A percentile compares a stretch with the other conserved stretches of the same genome.
Evolutionary conservation across 1,140 invertebrate species (phyloP).

Genomic region (Brachystomella parvula): DNA sequence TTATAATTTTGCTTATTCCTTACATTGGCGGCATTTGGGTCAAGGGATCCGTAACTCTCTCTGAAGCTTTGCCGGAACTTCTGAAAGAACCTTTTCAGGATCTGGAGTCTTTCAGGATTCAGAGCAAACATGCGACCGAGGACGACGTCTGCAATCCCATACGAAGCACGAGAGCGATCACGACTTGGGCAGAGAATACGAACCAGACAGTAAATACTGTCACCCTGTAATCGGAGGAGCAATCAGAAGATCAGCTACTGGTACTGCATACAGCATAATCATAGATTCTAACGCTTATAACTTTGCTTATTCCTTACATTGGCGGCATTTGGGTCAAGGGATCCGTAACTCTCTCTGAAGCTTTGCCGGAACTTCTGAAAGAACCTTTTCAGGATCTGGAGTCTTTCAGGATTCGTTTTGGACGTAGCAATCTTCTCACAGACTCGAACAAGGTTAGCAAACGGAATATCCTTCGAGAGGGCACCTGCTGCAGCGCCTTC

Average conservation of each 20-base stretch:
- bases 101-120: conserved; percentile 45
- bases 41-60: conserved; percentile 39
- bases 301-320: conserved; percentile 36
- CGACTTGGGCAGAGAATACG: conserved; percentile 61
- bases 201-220: conserved; percentile 51
- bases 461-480: too few relatives aligned
- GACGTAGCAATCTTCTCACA: too few relatives aligned
- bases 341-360: conserved; percentile 41
- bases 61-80: conserved; percentile 46
- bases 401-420: conserved; percentile 44
- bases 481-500: too few relatives aligned
- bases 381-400: conserved; percentile 49
- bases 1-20: conserved; percentile 37
- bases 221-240: not conserved
- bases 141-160: conserved; percentile 52
- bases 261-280: conserved; percentile 21
- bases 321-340: conserved; percentile 28
- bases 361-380: conserved; percentile 47
- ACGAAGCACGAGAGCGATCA: conserved; percentile 51
- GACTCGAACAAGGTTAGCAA: too few relatives aligned
- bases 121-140: conserved; percentile 46
- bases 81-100: conserved; percentile 50
- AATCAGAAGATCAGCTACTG: conserved; percentile 24
- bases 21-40: conserved; percentile 20
- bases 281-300: conserved; percentile 39